Evolutionary conservation across 1,140 invertebrate genomes (phyloP).

Genomic region (Prorops nasuta): DNA sequence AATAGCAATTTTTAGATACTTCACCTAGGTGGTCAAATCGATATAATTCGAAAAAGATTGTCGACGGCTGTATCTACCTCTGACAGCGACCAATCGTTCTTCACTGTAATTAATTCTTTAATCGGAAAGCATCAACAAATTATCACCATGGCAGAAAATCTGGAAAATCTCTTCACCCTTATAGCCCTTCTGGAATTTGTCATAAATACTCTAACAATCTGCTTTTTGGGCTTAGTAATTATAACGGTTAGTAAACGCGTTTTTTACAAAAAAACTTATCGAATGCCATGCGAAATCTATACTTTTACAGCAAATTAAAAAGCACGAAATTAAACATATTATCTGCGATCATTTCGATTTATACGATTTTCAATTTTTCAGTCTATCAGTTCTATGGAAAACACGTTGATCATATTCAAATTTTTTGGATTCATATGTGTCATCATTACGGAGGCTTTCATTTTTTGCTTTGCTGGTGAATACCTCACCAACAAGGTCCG

Average conservation of each 20-base stretch:
- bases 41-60: slow-evolving; percentile 16
- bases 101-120: too few species aligned
- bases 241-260: slow-evolving; percentile 21
- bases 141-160: slow-evolving; percentile 11
- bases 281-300: too few species aligned
- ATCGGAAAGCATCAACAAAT: slow-evolving; percentile 15
- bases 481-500: slow-evolving; percentile 19
- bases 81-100: too few species aligned
- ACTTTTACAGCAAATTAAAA: too few species aligned
- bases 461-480: slow-evolving; percentile 23
- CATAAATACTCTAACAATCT: slow-evolving; percentile 15
- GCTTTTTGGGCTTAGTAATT: slow-evolving; percentile 19
- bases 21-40: slow-evolving; percentile 20
- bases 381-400: too few species aligned
- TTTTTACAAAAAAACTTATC: too few species aligned
- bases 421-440: too few species aligned
- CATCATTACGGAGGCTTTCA: slow-evolving; percentile 18
- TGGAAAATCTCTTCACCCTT: slow-evolving; percentile 18
- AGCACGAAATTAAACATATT: too few species aligned
- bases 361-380: too few species aligned
- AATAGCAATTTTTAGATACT: slow-evolving; percentile 19
- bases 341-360: too few species aligned
- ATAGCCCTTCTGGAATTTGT: slow-evolving; percentile 19
- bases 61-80: too few species aligned
- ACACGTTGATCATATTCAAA: too few species aligned